Percentiles rank a stretch among this genome's conserved stretches.
Evolutionary conservation across 2,113 vertebrate genomes (phyloP).

Genomic region (Pseudonaja textilis): DNA sequence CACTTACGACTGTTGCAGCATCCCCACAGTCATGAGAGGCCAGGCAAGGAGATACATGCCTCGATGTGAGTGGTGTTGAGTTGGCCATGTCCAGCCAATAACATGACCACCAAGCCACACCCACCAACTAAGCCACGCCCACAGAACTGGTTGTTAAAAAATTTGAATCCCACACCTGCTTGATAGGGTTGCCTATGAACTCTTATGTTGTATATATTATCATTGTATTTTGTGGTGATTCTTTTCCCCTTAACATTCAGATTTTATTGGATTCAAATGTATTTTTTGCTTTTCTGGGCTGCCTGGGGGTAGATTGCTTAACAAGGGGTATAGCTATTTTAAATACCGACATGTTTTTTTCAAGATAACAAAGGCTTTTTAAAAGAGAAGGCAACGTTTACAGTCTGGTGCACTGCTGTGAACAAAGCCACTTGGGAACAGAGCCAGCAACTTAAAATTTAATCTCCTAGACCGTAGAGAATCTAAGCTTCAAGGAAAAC

Average conservation of each 20-base stretch:
- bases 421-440: not conserved
- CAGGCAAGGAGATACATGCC: too few species aligned
- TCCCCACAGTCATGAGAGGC: too few species aligned
- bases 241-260: not conserved
- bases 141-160: too few species aligned
- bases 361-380: not conserved
- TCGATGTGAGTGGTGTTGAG: too few species aligned
- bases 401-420: not conserved
- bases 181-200: not conserved
- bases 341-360: not conserved
- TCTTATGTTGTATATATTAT: not conserved
- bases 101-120: too few species aligned
- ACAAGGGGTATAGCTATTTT: not conserved
- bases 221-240: not conserved
- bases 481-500: conserved; percentile 9
- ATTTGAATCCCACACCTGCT: too few species aligned
- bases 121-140: too few species aligned
- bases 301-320: not conserved
- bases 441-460: conserved; percentile 8
- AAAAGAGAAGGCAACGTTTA: not conserved
- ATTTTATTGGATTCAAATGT: not conserved
- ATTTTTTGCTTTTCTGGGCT: not conserved
- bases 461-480: not conserved
- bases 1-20: too few species aligned
- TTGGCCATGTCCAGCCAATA: too few species aligned